These are phyloP conservation scores for Psilopsiagon aurifrons DNA, from an alignment of 2,113 vertebrate species.

Conservation along the genomic window DNA sequence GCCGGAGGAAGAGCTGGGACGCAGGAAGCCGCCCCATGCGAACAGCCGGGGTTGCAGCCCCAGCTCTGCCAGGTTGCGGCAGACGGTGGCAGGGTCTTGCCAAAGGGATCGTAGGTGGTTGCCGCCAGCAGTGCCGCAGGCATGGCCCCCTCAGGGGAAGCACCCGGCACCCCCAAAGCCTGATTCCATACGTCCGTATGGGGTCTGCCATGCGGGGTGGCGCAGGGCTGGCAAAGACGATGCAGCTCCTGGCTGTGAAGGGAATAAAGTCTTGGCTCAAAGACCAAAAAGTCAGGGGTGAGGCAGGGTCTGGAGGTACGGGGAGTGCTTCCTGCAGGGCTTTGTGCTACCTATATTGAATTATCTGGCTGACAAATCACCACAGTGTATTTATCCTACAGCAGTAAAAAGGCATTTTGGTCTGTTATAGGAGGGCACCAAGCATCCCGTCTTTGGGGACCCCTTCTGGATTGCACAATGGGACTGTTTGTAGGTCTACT, in stretches of 20 bases:
- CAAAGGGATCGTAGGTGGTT: neutral
- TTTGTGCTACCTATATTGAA: neutral
- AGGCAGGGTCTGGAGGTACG: neutral
- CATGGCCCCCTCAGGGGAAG: neutral
- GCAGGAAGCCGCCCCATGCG: neutral
- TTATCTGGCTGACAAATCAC: neutral
- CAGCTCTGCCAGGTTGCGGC: constrained; percentile 4
- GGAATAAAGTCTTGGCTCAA: neutral
- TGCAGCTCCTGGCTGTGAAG: neutral
- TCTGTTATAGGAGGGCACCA: neutral
- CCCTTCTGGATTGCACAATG: neutral
- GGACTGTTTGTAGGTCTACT: neutral
- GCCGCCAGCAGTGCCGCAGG: neutral
- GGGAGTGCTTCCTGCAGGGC: neutral
- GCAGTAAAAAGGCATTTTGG: neutral
- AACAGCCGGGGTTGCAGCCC: neutral
- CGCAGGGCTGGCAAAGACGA: neutral
- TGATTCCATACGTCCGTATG: fast-evolving
- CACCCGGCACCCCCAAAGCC: neutral
- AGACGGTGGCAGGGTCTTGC: constrained; percentile 6
- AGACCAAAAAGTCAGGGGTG: neutral
- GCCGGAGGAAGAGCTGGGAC: neutral
- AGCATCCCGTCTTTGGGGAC: neutral
- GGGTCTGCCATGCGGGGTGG: neutral
- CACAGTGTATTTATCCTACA: neutral